Evolutionary conservation across 2,797 vertebrate species (phyloP), one percentile per base, ranked within the genome.

Genomic region (Mallotus villosus): DNA sequence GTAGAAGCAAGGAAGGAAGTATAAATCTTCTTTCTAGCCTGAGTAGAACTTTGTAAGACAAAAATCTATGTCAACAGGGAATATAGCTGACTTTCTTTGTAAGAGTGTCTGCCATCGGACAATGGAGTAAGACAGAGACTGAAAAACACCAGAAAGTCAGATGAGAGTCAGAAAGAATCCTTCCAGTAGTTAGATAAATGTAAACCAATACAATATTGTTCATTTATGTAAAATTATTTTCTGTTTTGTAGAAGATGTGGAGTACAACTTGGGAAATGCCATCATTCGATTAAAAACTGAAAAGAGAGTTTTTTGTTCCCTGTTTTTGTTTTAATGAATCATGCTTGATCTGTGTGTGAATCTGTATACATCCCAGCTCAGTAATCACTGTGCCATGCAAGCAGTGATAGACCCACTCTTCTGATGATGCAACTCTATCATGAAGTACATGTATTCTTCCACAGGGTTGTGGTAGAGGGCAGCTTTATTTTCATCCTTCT

Each of bases 1-100:
- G 5, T 59, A 70, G 19, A 25, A 69, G 71, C 78, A 76, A 81
- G 59, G 19, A 74, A 63, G 63, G 22, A 67, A 5, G 2, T 29
- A 63, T 49, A 21, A 65, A 65, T 27, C 12, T 27, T 62, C 24
- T 62, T 24, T 27, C 60, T 29, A 27, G 12, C 24, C 16, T 19
- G 32, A 29, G 59, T 64, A 65, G n/a, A 66, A 22, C 0, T n/a
- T 57, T 65, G 65, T 5, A 29, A 76, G 60, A 71, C 27, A 77
- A 6, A 57, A 71, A n/a, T 11, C 72, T 27, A 80, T 21, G 22
- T 24, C 9, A 59, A 22, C 19, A 55, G 11, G 41, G 41, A 46
- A 12, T 46, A 46, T 46, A 12, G 41, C 11, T 46, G 51, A 55
- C 51, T n/a, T 19, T n/a, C 51, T 55, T n/a, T 55, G 51, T 55